phyloP scores from a whole-genome alignment of 1,140 invertebrate species.

The Calosoma granatense region DNA sequence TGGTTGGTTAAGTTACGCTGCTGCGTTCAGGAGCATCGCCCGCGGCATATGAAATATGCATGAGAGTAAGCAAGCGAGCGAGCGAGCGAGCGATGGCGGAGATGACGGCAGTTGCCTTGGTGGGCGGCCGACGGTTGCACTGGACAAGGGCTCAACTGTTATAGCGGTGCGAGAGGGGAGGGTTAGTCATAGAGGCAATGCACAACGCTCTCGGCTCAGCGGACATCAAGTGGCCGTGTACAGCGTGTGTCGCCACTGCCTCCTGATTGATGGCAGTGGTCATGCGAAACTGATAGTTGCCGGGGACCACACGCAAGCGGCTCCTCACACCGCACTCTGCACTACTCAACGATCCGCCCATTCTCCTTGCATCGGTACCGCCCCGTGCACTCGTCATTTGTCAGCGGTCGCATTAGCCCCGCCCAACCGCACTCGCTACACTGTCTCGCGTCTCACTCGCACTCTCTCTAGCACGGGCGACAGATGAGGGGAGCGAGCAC shows the following conservation, averaged over 20 bases:
- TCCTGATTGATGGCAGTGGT: slow-evolving; percentile 34
- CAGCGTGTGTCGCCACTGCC: slow-evolving; percentile 35
- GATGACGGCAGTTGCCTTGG: not conserved
- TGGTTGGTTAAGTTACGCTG: not conserved
- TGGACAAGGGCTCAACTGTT: not conserved
- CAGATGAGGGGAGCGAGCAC: not conserved
- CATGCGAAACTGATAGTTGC: slow-evolving; percentile 23
- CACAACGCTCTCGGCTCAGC: not conserved
- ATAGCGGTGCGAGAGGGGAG: slow-evolving; percentile 17
- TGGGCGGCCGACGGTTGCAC: not conserved
- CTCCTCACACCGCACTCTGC: not conserved
- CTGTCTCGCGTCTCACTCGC: not conserved
- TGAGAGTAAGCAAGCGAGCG: not conserved
- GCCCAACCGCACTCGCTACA: not conserved
- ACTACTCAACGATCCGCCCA: not conserved
- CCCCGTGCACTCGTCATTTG: not conserved
- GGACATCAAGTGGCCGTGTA: slow-evolving; percentile 33
- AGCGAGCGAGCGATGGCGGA: not conserved
- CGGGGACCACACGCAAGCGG: not conserved
- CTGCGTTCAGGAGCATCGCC: not conserved
- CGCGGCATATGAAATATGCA: not conserved
- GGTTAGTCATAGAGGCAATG: slow-evolving; percentile 13
- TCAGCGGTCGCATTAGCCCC: not conserved
- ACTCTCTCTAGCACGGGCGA: not conserved
- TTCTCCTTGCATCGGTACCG: not conserved